Conservation (phyloP, 2,888 invertebrate genomes). For the Dolomedes plantarius region DNA sequence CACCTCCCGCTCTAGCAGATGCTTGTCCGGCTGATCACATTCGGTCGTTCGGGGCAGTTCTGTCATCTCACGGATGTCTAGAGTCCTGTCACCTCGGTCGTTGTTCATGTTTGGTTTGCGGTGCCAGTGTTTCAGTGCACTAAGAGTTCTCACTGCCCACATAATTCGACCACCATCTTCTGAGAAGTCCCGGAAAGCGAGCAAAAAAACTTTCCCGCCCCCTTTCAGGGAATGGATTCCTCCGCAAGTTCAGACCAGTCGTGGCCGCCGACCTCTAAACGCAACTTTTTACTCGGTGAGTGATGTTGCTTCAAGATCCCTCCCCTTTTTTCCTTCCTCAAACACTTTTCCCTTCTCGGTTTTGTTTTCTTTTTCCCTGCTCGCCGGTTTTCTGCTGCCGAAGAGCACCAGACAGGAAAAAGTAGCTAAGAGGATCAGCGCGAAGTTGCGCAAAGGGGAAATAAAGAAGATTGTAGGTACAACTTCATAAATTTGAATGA, state of each 20-base stretch:
- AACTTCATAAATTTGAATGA: no score
- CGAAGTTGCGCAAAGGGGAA: no score
- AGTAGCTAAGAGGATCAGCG: no score
- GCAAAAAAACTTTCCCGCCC: background rate
- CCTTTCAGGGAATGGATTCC: conserved; percentile 11
- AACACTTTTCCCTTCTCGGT: background rate
- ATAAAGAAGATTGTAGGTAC: no score
- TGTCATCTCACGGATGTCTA: conserved; percentile 52
- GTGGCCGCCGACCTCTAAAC: conserved; percentile 2
- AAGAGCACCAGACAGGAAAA: no score
- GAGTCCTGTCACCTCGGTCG: conserved; percentile 33
- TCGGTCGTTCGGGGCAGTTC: conserved; percentile 51
- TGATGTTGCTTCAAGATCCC: background rate
- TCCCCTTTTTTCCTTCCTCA: conserved; percentile 6
- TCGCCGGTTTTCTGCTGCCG: no score
- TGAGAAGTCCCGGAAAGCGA: conserved; percentile 6
- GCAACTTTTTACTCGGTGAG: no score
- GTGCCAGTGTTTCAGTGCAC: background rate
- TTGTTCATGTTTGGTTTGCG: conserved; percentile 49
- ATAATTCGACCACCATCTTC: conserved; percentile 52
- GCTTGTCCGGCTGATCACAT: conserved; percentile 61
- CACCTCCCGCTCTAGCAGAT: conserved; percentile 66
- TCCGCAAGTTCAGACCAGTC: conserved; percentile 29
- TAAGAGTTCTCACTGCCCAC: conserved; percentile 52
- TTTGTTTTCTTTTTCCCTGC: background rate